Evolutionary conservation across 2,888 invertebrate species (phyloP).

Genomic region (Gerris lacustris): DNA sequence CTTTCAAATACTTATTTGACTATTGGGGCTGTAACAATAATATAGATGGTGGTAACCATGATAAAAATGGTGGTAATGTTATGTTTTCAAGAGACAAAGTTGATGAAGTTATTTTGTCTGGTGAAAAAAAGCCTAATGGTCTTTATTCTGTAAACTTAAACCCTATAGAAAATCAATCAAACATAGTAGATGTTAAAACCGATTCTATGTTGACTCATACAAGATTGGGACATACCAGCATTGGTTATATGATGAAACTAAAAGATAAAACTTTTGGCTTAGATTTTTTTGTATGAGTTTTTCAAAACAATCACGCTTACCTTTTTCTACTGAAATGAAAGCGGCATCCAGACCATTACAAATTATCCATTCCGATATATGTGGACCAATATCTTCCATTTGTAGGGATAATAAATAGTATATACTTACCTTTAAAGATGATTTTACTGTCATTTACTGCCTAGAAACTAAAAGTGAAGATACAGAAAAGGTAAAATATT

Average conservation of each 20-base stretch:
- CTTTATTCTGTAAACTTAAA: not conserved
- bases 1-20: too few relatives aligned
- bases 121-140: not conserved
- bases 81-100: not conserved
- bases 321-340: slow-evolving; percentile 24
- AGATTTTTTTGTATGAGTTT: slow-evolving; percentile 24
- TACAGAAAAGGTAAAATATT: not conserved
- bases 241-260: not conserved
- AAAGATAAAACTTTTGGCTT: not conserved
- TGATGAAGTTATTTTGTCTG: not conserved
- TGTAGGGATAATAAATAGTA: slow-evolving; percentile 21
- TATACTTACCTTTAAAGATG: slow-evolving; percentile 27
- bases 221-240: not conserved
- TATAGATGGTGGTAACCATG: too few relatives aligned
- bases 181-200: not conserved
- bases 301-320: slow-evolving; percentile 31
- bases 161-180: not conserved
- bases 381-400: slow-evolving; percentile 22
- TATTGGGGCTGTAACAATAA: too few relatives aligned
- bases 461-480: not conserved
- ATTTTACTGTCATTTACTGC: slow-evolving; percentile 9
- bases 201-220: not conserved
- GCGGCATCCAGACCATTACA: slow-evolving; percentile 24
- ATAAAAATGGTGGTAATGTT: not conserved
- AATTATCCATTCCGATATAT: slow-evolving; percentile 26